These are phyloP conservation scores for Serranus cabrilla DNA, from an alignment of 2,797 vertebrate species.

Conservation along the genomic window DNA sequence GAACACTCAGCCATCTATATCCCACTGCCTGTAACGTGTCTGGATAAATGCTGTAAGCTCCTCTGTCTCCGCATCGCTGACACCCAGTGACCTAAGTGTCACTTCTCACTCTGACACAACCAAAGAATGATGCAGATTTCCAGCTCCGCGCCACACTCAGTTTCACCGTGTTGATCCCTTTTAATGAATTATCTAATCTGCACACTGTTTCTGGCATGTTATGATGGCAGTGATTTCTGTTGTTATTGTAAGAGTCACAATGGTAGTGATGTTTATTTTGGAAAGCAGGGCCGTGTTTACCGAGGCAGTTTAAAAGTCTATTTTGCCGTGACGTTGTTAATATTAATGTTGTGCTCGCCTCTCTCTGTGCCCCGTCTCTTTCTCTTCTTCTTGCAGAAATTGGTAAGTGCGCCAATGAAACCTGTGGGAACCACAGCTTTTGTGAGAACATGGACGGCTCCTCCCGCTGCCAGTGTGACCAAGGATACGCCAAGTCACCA, in stretches of 20 bases:
- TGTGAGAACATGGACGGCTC: conserved; percentile 86
- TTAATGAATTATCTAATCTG: conserved; percentile 47
- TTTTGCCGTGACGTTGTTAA: conserved; percentile 48
- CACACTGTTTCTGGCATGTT: conserved; percentile 58
- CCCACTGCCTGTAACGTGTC: conserved; percentile 43
- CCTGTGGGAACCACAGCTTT: conserved; percentile 82
- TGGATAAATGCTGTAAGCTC: conserved; percentile 40
- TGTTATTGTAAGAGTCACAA: conserved; percentile 57
- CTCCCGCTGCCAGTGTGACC: conserved; percentile 84
- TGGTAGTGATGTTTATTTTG: conserved; percentile 65
- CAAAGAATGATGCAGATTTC: conserved; percentile 48
- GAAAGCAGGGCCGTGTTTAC: conserved; percentile 44
- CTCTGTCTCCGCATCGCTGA: conserved; percentile 33
- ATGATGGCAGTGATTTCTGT: conserved; percentile 61
- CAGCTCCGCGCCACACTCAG: conserved; percentile 36
- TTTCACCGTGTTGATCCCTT: not conserved
- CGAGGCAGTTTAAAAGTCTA: conserved; percentile 25
- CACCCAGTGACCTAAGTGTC: conserved; percentile 44
- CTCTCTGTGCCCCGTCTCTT: conserved; percentile 30
- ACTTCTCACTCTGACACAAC: conserved; percentile 51
- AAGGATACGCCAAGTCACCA: conserved; percentile 78
- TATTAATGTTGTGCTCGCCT: conserved; percentile 56
- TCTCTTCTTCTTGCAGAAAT: conserved; percentile 79
- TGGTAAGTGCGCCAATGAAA: conserved; percentile 83
- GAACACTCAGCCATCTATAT: conserved; percentile 39